These are phyloP conservation scores for Scaptomyza caliginosa DNA, from an alignment of 2,888 invertebrate genomes.

Conservation along the genomic window DNA sequence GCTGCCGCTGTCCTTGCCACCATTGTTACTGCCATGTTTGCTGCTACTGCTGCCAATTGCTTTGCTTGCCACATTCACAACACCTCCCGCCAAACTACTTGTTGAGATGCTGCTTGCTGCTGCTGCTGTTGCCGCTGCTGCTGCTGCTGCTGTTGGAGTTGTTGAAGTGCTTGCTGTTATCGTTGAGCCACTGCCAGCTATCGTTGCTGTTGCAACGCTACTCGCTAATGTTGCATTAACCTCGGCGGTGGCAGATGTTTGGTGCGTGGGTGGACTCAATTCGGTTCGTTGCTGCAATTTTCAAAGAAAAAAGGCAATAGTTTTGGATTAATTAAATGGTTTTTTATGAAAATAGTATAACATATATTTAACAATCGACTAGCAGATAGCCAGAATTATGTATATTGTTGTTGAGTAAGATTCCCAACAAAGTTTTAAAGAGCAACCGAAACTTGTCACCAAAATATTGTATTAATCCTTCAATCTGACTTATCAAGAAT, in stretches of 20 bases:
- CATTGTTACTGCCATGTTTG: constrained; percentile 42
- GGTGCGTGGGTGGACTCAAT: constrained; percentile 82
- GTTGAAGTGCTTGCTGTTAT: constrained; percentile 35
- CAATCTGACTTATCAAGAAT: neutral
- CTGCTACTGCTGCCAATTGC: constrained; percentile 40
- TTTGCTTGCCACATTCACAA: constrained; percentile 33
- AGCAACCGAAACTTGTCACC: constrained; percentile 5
- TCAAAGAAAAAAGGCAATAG: too few species aligned
- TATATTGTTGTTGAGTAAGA: too few species aligned
- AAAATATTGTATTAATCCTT: neutral
- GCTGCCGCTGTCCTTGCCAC: constrained; percentile 47
- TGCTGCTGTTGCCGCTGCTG: constrained; percentile 1
- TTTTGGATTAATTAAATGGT: too few species aligned
- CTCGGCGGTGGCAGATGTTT: constrained; percentile 75
- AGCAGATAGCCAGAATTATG: too few species aligned
- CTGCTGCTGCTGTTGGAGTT: constrained; percentile 5
- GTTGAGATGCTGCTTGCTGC: constrained; percentile 41
- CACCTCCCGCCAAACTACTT: constrained; percentile 23
- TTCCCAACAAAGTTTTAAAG: neutral
- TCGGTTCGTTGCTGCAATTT: constrained; percentile 83
- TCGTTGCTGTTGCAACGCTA: constrained; percentile 49
- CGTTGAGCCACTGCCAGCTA: constrained; percentile 59
- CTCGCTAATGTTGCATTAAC: constrained; percentile 64
- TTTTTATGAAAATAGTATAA: too few species aligned
- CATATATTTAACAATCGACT: too few species aligned